phyloP scores from a whole-genome alignment of 2,113 vertebrate species.

The Heloderma charlesbogerti region DNA sequence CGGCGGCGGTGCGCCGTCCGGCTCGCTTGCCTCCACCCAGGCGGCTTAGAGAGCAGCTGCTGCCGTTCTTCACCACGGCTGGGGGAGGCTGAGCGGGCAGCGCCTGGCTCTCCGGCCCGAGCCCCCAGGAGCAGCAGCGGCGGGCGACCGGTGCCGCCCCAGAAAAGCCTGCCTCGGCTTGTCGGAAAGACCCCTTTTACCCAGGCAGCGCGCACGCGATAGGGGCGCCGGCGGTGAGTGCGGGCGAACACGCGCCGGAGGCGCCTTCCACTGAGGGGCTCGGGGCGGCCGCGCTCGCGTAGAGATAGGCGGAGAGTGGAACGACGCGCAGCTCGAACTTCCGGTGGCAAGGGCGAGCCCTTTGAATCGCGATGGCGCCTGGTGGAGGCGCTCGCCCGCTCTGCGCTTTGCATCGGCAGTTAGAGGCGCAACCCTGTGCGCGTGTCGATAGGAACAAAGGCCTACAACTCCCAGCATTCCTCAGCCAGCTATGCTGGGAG shows the following conservation, averaged over 20 bases:
- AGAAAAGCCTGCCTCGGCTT: background rate
- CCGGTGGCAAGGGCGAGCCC: background rate
- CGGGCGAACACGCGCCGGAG: background rate
- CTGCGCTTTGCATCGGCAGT: background rate
- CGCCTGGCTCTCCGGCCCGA: background rate
- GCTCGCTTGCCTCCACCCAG: background rate
- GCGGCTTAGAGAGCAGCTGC: background rate
- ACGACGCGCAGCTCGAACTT: background rate
- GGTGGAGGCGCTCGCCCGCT: background rate
- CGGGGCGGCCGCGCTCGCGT: background rate
- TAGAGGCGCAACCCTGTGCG: background rate
- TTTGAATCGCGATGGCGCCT: too few species aligned
- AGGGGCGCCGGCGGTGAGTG: background rate
- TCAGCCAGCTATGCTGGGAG: too few species aligned
- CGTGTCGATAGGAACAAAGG: too few species aligned
- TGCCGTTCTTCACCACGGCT: constrained; percentile 22
- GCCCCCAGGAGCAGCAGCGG: background rate
- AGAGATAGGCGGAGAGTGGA: too few species aligned
- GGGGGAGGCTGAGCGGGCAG: background rate
- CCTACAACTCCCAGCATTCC: too few species aligned
- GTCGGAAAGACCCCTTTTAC: background rate
- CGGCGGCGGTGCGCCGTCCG: background rate
- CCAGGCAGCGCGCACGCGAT: too few species aligned
- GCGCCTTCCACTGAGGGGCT: background rate
- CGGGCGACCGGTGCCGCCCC: too few species aligned